phyloP scores from a whole-genome alignment of 2,797 vertebrate species.

The Tarsius wallacei region DNA sequence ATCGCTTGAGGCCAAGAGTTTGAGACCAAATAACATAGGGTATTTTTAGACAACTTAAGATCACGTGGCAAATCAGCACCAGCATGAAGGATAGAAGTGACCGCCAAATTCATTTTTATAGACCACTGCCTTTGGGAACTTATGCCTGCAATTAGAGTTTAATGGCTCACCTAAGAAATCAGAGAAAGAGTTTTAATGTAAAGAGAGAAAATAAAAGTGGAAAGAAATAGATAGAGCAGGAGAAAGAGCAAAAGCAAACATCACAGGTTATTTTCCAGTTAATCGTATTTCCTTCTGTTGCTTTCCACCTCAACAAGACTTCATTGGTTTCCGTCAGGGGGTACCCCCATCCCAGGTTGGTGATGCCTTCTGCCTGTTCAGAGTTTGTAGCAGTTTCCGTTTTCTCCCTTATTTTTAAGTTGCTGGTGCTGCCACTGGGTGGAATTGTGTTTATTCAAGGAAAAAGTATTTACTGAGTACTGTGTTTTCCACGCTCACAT shows the following conservation, averaged over 20 bases:
- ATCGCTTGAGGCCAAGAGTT: too few species aligned
- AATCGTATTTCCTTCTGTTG: conserved; percentile 34
- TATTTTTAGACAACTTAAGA: background rate
- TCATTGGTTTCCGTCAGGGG: conserved; percentile 60
- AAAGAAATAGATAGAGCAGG: background rate
- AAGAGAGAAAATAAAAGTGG: background rate
- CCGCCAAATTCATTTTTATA: background rate
- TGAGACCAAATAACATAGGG: too few species aligned
- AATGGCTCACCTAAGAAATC: background rate
- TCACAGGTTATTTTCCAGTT: conserved; percentile 16
- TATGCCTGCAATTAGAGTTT: background rate
- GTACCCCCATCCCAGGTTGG: background rate
- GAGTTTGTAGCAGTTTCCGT: background rate
- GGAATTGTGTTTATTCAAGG: background rate
- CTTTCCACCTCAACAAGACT: background rate
- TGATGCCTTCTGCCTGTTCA: conserved; percentile 6
- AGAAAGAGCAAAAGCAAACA: background rate
- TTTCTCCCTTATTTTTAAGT: background rate
- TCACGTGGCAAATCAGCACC: conserved; percentile 19
- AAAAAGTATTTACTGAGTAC: conserved; percentile 25
- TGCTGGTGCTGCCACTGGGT: background rate
- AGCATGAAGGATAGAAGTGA: background rate
- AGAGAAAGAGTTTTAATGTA: background rate
- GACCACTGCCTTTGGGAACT: background rate
- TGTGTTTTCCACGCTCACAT: background rate